Conservation (phyloP, 1,140 invertebrate genomes). For the Sinella curviseta region DNA sequence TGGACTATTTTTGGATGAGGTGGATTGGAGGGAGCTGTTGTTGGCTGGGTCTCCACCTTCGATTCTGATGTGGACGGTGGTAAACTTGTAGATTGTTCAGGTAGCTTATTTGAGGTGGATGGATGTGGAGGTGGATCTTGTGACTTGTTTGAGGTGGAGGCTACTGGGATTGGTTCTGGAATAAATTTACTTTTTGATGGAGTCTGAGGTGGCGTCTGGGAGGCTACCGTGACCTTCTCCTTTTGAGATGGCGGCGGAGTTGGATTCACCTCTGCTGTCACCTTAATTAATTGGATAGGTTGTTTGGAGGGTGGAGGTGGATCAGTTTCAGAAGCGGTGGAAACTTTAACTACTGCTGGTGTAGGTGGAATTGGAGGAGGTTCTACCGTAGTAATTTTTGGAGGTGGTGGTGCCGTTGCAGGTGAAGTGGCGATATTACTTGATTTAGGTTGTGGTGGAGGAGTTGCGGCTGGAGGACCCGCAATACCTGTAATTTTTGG, state of each 20-base stretch:
- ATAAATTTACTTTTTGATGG: background rate
- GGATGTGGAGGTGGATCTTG: no score
- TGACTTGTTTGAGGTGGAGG: background rate
- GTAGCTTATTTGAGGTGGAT: slow-evolving; percentile 10
- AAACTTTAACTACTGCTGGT: background rate
- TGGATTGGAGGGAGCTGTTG: background rate
- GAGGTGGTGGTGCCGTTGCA: background rate
- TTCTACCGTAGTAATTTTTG: background rate
- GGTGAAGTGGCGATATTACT: background rate
- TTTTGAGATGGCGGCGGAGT: no score
- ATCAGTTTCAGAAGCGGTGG: background rate
- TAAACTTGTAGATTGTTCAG: slow-evolving; percentile 1
- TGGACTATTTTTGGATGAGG: no score
- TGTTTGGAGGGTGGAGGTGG: background rate
- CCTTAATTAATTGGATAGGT: no score
- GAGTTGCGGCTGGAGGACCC: background rate
- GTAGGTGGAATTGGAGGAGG: background rate
- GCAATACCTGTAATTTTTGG: background rate
- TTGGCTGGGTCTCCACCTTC: slow-evolving; percentile 19
- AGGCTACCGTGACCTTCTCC: background rate
- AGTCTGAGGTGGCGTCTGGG: background rate
- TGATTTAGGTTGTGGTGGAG: background rate
- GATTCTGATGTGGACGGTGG: slow-evolving; percentile 8
- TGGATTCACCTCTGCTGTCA: no score
- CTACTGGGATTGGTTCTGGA: background rate